Percentiles rank a stretch among this genome's conserved stretches.
phyloP scores from a whole-genome alignment of 2,888 invertebrate genomes.

The Hymenopus coronatus region DNA sequence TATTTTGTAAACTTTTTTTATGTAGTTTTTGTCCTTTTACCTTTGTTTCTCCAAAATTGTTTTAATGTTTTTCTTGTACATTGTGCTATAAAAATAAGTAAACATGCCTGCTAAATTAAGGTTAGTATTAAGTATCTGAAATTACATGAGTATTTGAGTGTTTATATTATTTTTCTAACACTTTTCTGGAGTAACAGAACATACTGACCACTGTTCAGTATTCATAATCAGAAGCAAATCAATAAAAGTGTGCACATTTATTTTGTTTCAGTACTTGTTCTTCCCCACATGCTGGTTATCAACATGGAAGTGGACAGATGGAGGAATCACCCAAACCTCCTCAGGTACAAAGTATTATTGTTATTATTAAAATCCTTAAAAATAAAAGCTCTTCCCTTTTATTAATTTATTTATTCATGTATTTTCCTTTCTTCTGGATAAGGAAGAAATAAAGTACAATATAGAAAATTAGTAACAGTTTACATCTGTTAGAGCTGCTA shows the following conservation, averaged over 20 bases:
- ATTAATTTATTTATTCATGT: no score
- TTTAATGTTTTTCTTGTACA: neutral
- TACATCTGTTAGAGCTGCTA: no score
- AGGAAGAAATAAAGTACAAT: no score
- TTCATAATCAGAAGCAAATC: neutral
- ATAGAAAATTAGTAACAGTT: no score
- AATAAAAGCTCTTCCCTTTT: no score
- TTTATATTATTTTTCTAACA: no score
- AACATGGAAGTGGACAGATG: neutral
- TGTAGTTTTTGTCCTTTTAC: neutral
- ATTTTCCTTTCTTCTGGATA: no score
- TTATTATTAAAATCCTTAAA: no score
- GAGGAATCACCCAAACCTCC: neutral
- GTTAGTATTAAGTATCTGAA: neutral
- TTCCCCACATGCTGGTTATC: neutral
- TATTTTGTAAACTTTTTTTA: neutral
- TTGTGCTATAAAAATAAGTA: neutral
- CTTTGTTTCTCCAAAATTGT: neutral
- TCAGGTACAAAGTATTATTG: neutral
- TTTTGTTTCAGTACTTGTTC: neutral
- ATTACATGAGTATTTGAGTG: neutral
- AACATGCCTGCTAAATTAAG: neutral
- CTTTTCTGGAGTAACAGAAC: no score
- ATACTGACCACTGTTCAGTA: no score
- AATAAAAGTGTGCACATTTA: neutral